A percentile compares a stretch with the other conserved stretches of the same genome.
These are phyloP conservation scores for Lynx canadensis DNA, from an alignment of 2,113 vertebrate species.

Conservation along the genomic window DNA sequence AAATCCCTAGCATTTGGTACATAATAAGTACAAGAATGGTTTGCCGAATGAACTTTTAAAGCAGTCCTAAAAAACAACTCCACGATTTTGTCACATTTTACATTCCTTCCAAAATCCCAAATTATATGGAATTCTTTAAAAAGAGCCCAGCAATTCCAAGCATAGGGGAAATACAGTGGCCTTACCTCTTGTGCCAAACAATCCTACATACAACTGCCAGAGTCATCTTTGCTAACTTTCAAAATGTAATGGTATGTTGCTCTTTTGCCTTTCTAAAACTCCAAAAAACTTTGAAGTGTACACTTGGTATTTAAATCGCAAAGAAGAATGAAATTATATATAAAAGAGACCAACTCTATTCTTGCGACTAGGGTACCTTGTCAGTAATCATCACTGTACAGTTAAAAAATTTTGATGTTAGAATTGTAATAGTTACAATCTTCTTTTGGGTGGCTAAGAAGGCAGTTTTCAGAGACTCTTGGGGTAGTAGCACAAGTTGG, in stretches of 20 bases:
- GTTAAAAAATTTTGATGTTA: not conserved
- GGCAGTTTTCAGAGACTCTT: not conserved
- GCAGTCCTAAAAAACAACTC: not conserved
- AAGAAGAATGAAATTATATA: not conserved
- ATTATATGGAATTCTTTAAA: not conserved
- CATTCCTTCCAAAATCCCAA: slow-evolving; percentile 12
- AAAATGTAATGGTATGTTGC: not conserved
- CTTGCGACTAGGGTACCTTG: not conserved
- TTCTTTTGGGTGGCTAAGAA: not conserved
- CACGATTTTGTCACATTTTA: not conserved
- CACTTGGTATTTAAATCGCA: not conserved
- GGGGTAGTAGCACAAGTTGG: not conserved
- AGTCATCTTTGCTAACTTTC: not conserved
- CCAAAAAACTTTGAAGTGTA: not conserved
- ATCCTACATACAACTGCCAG: not conserved
- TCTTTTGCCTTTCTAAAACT: slow-evolving; percentile 36
- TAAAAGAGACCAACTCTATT: not conserved
- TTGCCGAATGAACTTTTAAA: not conserved
- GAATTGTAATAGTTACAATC: not conserved
- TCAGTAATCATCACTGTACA: not conserved
- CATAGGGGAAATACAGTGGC: not conserved
- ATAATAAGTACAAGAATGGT: not conserved
- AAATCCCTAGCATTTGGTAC: not conserved
- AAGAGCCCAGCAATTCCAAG: not conserved
- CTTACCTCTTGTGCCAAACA: not conserved